Conservation (phyloP, 1,140 invertebrate genomes). For the Cephus cinctus region DNA sequence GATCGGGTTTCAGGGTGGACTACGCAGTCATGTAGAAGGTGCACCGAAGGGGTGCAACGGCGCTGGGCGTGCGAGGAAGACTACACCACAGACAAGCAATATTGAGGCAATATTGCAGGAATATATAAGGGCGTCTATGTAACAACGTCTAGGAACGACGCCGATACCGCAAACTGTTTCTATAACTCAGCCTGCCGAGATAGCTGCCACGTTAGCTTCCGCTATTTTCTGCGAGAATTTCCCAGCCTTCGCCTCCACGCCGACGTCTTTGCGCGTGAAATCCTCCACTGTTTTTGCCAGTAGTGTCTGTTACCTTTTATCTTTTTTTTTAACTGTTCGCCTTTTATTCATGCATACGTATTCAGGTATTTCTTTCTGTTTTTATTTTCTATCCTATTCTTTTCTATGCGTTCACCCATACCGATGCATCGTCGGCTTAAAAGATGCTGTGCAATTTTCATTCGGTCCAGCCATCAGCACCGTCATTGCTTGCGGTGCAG, state of each 20-base stretch:
- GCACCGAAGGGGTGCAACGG: no score
- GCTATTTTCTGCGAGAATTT: not conserved
- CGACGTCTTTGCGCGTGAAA: not conserved
- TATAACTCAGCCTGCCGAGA: slow-evolving; percentile 25
- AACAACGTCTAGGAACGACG: slow-evolving; percentile 17
- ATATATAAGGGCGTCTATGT: slow-evolving; percentile 20
- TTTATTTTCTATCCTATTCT: no score
- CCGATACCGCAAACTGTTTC: slow-evolving; percentile 28
- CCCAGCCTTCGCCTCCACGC: not conserved
- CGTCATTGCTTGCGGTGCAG: slow-evolving; percentile 10
- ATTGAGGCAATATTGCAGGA: slow-evolving; percentile 26
- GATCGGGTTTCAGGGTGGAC: no score
- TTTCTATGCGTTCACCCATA: no score
- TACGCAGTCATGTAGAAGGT: no score
- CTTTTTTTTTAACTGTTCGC: not conserved
- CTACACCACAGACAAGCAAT: slow-evolving; percentile 24
- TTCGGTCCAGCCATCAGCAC: slow-evolving; percentile 2
- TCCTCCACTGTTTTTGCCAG: not conserved
- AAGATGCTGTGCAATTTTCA: not conserved
- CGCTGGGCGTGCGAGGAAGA: no score
- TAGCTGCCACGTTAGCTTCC: slow-evolving; percentile 8
- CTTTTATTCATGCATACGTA: not conserved
- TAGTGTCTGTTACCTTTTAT: not conserved
- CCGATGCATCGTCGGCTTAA: not conserved
- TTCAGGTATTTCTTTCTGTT: no score